These are phyloP conservation scores for Pygathrix nemaeus DNA, from an alignment of 2,113 vertebrate species.

Conservation along the genomic window DNA sequence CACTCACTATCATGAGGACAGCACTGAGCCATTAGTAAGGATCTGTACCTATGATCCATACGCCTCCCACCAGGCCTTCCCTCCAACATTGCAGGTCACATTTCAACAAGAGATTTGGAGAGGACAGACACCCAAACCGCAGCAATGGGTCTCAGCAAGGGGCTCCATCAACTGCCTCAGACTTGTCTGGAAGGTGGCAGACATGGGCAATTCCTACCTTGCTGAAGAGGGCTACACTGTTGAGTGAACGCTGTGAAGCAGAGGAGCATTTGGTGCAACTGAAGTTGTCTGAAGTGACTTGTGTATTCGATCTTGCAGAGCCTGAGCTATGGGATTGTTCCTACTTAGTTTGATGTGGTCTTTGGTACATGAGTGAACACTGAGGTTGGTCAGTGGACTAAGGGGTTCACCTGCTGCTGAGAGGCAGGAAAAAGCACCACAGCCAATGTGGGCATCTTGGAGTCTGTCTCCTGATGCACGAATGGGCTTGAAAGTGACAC, in stretches of 20 bases:
- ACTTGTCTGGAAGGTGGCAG: background rate
- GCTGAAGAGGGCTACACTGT: background rate
- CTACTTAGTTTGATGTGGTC: background rate
- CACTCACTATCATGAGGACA: no score
- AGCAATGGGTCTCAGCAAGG: background rate
- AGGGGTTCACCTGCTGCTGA: background rate
- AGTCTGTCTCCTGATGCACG: background rate
- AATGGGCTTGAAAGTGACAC: background rate
- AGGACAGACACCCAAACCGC: no score
- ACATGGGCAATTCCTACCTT: background rate
- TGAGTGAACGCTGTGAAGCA: background rate
- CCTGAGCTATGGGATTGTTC: background rate
- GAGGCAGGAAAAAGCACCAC: no score
- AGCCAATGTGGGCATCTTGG: background rate
- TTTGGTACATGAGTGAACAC: background rate
- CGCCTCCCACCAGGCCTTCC: no score
- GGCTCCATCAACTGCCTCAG: background rate
- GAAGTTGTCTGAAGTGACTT: background rate
- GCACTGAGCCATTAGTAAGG: no score
- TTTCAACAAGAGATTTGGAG: no score
- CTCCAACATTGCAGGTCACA: no score
- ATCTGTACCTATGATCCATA: no score
- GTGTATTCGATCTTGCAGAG: background rate
- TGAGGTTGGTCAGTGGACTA: background rate
- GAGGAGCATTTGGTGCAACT: background rate